Conservation (phyloP, 92 coral and sea anemone genomes). For the Epizoanthus ramosus region DNA sequence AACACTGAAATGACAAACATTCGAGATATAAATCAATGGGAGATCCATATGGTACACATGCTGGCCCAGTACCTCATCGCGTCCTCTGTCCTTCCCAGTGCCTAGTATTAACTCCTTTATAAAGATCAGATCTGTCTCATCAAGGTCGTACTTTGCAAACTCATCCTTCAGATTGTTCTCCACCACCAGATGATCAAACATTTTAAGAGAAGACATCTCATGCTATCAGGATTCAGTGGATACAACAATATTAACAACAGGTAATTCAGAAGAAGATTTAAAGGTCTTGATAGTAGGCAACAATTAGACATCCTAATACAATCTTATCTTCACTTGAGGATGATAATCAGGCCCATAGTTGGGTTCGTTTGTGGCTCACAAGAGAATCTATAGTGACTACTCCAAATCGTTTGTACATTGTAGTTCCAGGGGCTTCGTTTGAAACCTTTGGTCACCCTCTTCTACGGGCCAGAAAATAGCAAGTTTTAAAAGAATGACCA, state of each 20-base stretch:
- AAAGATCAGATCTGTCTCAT: slow-evolving; percentile 64
- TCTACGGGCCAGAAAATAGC: too few relatives aligned
- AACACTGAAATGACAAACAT: too few relatives aligned
- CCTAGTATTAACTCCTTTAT: slow-evolving; percentile 85
- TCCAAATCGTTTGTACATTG: too few relatives aligned
- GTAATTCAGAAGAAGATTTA: too few relatives aligned
- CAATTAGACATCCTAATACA: too few relatives aligned
- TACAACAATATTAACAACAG: not conserved
- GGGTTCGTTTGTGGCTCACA: too few relatives aligned
- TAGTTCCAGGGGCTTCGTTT: too few relatives aligned
- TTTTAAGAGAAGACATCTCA: slow-evolving; percentile 77
- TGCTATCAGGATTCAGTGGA: slow-evolving; percentile 52
- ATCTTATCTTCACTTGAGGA: too few relatives aligned
- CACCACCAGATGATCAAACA: slow-evolving; percentile 81
- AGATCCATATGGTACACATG: not conserved
- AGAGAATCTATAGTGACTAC: too few relatives aligned
- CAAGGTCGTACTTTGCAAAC: slow-evolving; percentile 62
- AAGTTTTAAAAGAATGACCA: too few relatives aligned
- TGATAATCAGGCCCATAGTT: too few relatives aligned
- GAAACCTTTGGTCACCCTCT: too few relatives aligned
- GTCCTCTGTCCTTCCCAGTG: slow-evolving; percentile 26
- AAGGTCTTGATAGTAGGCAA: not conserved
- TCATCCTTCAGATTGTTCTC: slow-evolving; percentile 64
- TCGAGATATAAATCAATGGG: not conserved
- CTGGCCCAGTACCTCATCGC: slow-evolving; percentile 13